These are phyloP conservation scores for Plebejus argus DNA, from an alignment of 2,888 invertebrate genomes.

Conservation along the genomic window DNA sequence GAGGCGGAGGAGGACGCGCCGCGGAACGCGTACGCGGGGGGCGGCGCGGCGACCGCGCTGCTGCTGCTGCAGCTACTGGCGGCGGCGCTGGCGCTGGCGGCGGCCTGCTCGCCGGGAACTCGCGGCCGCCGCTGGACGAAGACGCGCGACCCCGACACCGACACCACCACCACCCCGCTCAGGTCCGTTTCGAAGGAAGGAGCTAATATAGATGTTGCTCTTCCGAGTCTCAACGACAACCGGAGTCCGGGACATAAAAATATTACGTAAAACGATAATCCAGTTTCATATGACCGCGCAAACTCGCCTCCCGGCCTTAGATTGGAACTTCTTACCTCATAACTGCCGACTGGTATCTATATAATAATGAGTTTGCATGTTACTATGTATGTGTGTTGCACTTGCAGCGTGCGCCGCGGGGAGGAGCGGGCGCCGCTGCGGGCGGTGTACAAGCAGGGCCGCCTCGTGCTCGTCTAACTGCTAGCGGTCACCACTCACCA, in stretches of 20 bases:
- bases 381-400: slow-evolving; percentile 1
- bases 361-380: no score
- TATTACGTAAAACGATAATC: no score
- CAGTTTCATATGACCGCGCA: no score
- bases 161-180: slow-evolving; percentile 40
- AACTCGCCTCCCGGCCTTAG: no score
- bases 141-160: slow-evolving; percentile 43
- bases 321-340: no score
- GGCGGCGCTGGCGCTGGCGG: slow-evolving; percentile 41
- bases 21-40: slow-evolving; percentile 38
- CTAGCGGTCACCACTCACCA: slow-evolving; percentile 24
- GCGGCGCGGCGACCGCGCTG: slow-evolving; percentile 37
- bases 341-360: no score
- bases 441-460: slow-evolving; percentile 43
- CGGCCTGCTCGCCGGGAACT: slow-evolving; percentile 54
- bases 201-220: no score
- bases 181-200: slow-evolving; percentile 36
- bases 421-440: slow-evolving; percentile 42
- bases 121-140: slow-evolving; percentile 39
- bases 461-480: slow-evolving; percentile 42
- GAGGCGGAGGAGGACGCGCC: slow-evolving; percentile 45
- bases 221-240: no score
- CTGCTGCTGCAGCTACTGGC: slow-evolving; percentile 38
- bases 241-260: no score
- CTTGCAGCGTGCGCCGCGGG: slow-evolving; percentile 36